phyloP scores from a whole-genome alignment of 2,113 vertebrate genomes.

The Speoplatyrhinus poulsoni region DNA sequence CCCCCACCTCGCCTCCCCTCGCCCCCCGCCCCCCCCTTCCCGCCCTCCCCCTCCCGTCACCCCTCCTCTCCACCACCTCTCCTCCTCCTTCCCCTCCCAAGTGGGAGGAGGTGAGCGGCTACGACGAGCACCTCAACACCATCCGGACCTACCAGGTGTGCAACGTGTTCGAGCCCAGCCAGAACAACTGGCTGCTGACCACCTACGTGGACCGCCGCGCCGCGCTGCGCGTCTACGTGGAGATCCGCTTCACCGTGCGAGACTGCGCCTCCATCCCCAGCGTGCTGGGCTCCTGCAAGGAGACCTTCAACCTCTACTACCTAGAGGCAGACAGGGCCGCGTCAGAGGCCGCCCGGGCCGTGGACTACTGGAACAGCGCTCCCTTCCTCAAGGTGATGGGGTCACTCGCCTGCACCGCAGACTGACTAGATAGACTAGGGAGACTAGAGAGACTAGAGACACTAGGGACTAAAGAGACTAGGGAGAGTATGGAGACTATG shows the following conservation, averaged over 20 bases:
- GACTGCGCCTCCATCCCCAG: conserved; percentile 98
- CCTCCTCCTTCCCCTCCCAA: conserved; percentile 37
- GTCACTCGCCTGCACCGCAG: not conserved
- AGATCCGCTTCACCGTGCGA: conserved; percentile 97
- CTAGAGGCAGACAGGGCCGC: conserved; percentile 90
- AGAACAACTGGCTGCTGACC: conserved; percentile 99
- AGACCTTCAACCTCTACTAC: conserved; percentile 99
- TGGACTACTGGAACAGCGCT: conserved; percentile 90
- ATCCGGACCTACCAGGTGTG: conserved; percentile 98
- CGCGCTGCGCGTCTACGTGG: conserved; percentile 93
- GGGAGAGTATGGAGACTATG: too few species aligned
- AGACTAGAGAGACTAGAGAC: too few species aligned
- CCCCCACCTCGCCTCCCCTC: conserved; percentile 6
- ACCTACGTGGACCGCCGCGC: conserved; percentile 91
- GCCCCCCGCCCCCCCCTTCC: conserved; percentile 10
- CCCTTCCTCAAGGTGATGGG: conserved; percentile 89
- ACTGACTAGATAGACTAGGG: not conserved
- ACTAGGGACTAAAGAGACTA: too few species aligned
- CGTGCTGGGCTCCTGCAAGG: conserved; percentile 96
- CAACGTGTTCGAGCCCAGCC: conserved; percentile 97
- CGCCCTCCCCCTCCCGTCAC: not conserved
- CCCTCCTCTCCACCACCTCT: not conserved
- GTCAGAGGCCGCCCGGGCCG: conserved; percentile 85
- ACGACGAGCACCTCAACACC: conserved; percentile 96
- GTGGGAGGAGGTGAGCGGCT: conserved; percentile 98